Evolutionary conservation across 2,888 invertebrate genomes (phyloP), one percentile per base, ranked within the genome.

Genomic region (Gnatocerus cornutus): DNA sequence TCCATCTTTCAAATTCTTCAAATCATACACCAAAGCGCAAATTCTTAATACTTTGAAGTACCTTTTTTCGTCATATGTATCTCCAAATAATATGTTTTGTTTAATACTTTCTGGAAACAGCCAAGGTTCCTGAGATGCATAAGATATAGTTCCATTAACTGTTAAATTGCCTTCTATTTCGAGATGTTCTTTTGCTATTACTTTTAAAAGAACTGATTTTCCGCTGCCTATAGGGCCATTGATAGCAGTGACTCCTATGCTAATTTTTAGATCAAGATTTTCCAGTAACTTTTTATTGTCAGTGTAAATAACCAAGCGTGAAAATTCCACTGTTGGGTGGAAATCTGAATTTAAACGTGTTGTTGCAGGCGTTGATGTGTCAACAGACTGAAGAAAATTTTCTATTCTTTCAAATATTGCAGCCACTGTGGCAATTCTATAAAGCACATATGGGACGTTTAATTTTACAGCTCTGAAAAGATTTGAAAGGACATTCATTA

Each of bases 121-220:
- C 59, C 59, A 59, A 2, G 59, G 59, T 21, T 45, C 45, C 45
- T 59, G 59, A 10, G 59, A 41, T 3, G 59, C 46, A 30, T 59
- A 59, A 4, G 46, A 33, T 6, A 59, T 13, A 14, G 0, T 14
- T n/a, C 59, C 46, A 4, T 1, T 7, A 6, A 46, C 13, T 4
- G 13, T 1, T 21, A 21, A 21, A 21, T 21, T n/a, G n/a, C n/a
- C 21, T 21, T 4, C 21, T 4, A 21, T 21, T 1, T 3, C 21
- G 21, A 4, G 21, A 21, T 21, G 21, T 4, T 21, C 21, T 21
- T 4, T 21, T 4, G 21, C 21, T 4, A 21, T 21, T 4, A 21
- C 21, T 21, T 21, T 21, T 1, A 37, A 7, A 37, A 37, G 37
- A 4, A 7, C 6, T 37, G 21, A 21, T 21, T 37, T 37, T 8